Percentiles rank a stretch among this genome's conserved stretches.
Evolutionary conservation across 1,140 invertebrate species (phyloP).

Genomic region (Thereuonema tuberculata): DNA sequence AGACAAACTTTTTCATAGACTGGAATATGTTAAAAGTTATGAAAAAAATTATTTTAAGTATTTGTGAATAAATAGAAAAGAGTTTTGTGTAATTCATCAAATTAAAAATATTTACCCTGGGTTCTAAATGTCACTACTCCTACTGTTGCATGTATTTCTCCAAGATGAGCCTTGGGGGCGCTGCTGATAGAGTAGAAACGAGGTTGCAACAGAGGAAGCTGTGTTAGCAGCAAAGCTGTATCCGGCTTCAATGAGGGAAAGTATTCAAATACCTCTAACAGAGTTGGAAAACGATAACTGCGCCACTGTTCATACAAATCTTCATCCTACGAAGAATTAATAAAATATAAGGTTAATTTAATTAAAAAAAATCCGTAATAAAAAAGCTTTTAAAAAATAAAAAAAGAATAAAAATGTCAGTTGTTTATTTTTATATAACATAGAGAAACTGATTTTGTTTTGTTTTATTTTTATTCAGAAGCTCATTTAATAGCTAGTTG

Average conservation of each 20-base stretch:
- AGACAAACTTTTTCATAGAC: no score
- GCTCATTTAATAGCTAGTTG: conserved; percentile 14
- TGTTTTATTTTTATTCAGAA: conserved; percentile 30
- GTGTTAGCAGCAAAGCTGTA: conserved; percentile 64
- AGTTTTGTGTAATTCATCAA: no score
- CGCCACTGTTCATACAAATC: conserved; percentile 88
- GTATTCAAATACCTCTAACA: conserved; percentile 73
- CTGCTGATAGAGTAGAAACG: conserved; percentile 92
- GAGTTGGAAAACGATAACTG: conserved; percentile 67
- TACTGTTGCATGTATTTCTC: conserved; percentile 76
- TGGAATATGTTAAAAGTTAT: no score
- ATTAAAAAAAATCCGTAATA: conserved; percentile 10
- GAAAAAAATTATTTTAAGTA: no score
- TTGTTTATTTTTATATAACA: conserved; percentile 24
- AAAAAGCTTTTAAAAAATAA: conserved; percentile 21
- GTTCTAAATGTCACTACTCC: no score
- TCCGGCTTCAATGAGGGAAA: conserved; percentile 71
- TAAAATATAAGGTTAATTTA: conserved; percentile 21
- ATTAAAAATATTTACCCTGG: no score
- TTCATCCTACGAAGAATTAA: conserved; percentile 48
- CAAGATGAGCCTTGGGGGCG: conserved; percentile 56
- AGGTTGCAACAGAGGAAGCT: conserved; percentile 74
- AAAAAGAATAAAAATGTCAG: conserved; percentile 25
- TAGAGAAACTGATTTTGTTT: no score
- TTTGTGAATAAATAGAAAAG: no score